phyloP scores from a whole-genome alignment of 2,113 vertebrate genomes.

The Anser brachyrhynchus region DNA sequence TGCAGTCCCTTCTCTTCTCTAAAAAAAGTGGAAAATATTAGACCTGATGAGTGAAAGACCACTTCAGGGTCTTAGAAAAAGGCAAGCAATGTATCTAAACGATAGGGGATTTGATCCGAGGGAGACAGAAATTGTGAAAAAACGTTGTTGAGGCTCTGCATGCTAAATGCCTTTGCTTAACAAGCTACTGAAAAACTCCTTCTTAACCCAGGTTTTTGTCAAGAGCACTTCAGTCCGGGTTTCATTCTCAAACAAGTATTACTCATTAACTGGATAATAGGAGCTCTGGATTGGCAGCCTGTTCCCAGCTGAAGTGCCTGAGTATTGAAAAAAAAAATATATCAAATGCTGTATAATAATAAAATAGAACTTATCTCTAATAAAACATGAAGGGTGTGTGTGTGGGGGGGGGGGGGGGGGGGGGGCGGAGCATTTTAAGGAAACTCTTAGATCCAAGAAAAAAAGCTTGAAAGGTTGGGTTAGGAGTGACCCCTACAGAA shows the following conservation, averaged over 20 bases:
- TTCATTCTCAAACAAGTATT: not conserved
- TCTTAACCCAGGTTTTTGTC: not conserved
- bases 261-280: not conserved
- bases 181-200: not conserved
- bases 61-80: not conserved
- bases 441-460: not conserved
- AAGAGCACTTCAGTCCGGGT: not conserved
- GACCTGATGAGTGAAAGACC: not conserved
- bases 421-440: not conserved
- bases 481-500: not conserved
- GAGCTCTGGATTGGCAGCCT: not conserved
- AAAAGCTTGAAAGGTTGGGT: not conserved
- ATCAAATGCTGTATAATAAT: not conserved
- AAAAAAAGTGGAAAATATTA: not conserved
- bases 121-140: not conserved
- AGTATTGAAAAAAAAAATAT: not conserved
- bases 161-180: not conserved
- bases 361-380: not conserved
- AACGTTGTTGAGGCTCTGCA: not conserved
- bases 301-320: not conserved
- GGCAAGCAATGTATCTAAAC: not conserved
- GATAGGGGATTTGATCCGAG: not conserved
- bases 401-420: no score
- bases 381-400: not conserved
- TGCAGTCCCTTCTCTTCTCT: not conserved